Evolutionary conservation across 1,140 invertebrate genomes (phyloP).

Genomic region (Drusus annulatus): DNA sequence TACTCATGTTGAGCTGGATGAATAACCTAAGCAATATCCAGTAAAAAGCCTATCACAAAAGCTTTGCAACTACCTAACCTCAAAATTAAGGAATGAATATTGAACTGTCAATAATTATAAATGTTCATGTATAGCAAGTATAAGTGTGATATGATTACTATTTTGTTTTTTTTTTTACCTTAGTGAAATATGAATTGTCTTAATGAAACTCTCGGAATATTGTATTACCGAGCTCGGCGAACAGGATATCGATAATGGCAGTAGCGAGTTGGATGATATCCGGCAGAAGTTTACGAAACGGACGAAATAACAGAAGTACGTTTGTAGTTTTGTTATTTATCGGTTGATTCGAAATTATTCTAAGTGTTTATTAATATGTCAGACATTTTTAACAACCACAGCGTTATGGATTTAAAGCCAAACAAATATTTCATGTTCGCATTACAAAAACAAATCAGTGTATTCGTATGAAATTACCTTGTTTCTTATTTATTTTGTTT

Average conservation of each 20-base stretch:
- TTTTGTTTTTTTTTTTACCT: slow-evolving; percentile 22
- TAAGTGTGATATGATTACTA: not conserved
- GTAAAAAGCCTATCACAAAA: too few species aligned
- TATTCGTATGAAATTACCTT: not conserved
- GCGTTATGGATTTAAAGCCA: not conserved
- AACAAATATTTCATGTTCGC: not conserved
- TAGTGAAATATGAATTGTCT: slow-evolving; percentile 46
- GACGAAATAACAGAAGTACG: slow-evolving; percentile 65
- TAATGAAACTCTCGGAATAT: slow-evolving; percentile 20
- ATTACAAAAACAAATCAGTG: not conserved
- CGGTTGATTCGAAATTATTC: not conserved
- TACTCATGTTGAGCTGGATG: too few species aligned
- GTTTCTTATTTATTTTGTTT: not conserved
- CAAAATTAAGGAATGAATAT: slow-evolving; percentile 43
- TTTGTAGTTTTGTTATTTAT: slow-evolving; percentile 41
- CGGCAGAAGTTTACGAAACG: slow-evolving; percentile 66
- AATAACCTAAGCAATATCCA: too few species aligned
- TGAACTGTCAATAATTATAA: slow-evolving; percentile 51
- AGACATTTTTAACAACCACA: too few species aligned
- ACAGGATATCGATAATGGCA: slow-evolving; percentile 62
- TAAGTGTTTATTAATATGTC: too few species aligned
- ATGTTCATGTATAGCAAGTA: slow-evolving; percentile 21
- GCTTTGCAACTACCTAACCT: slow-evolving; percentile 36
- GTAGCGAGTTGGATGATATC: slow-evolving; percentile 68
- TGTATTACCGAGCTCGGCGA: slow-evolving; percentile 38